phyloP scores from a whole-genome alignment of 2,797 vertebrate genomes.

The Triplophysa yarkandensis region DNA sequence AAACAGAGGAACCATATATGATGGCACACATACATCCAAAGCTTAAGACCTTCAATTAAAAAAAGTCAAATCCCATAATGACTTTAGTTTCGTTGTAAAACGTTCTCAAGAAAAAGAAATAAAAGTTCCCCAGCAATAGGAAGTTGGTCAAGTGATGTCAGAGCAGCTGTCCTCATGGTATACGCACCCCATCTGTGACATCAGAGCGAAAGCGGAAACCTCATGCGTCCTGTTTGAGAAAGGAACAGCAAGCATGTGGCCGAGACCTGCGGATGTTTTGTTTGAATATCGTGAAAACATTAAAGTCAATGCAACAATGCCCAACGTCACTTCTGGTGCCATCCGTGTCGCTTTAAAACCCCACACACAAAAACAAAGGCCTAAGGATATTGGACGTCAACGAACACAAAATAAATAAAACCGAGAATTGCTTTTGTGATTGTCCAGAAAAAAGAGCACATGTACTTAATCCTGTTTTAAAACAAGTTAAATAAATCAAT shows the following conservation, averaged over 20 bases:
- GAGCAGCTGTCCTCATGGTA: not conserved
- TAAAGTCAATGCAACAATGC: not conserved
- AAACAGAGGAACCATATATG: too few species aligned
- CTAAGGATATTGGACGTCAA: too few species aligned
- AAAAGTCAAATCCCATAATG: too few species aligned
- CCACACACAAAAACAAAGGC: too few species aligned
- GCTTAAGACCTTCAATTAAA: too few species aligned
- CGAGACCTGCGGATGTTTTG: not conserved
- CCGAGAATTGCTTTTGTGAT: not conserved
- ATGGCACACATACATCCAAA: too few species aligned
- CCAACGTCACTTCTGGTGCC: too few species aligned
- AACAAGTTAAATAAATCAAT: not conserved
- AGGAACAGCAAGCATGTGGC: not conserved
- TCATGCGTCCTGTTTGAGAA: conserved; percentile 57
- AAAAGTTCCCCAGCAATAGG: conserved; percentile 4
- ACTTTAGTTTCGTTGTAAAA: too few species aligned
- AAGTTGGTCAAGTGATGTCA: conserved; percentile 41
- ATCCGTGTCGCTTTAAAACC: too few species aligned
- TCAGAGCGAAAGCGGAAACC: conserved; percentile 60
- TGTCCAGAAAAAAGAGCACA: not conserved
- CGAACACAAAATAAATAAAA: too few species aligned
- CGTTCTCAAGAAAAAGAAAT: not conserved
- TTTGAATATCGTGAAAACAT: not conserved
- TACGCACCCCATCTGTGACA: conserved; percentile 42
- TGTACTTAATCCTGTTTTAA: not conserved